Conservation (phyloP, 2,113 vertebrate genomes). For the Gallinago media region DNA sequence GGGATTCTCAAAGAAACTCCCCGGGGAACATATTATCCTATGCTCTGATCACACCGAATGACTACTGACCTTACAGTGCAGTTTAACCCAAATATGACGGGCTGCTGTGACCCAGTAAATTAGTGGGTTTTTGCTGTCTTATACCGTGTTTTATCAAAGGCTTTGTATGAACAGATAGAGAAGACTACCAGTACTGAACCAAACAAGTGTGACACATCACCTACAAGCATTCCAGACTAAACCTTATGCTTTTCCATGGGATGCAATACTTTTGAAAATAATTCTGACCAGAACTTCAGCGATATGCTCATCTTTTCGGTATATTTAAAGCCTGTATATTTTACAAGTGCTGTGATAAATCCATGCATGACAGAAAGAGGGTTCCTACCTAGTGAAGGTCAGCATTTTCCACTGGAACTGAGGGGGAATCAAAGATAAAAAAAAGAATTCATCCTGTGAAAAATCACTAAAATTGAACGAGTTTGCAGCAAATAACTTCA, state of each 20-base stretch:
- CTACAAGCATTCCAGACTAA: neutral
- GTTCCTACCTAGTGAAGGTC: neutral
- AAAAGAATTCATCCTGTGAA: neutral
- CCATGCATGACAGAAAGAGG: neutral
- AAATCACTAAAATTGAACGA: neutral
- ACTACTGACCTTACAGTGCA: neutral
- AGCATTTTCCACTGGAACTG: neutral
- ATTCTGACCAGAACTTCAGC: neutral
- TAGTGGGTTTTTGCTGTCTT: neutral
- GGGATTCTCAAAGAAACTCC: neutral
- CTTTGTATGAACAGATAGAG: neutral
- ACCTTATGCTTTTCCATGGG: neutral
- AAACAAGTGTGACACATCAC: neutral
- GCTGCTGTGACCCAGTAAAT: neutral
- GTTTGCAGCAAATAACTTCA: neutral
- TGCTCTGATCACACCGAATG: neutral
- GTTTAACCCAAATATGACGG: neutral
- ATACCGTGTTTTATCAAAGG: neutral
- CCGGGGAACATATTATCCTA: neutral
- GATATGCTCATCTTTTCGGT: neutral
- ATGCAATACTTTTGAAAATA: neutral
- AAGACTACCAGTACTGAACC: neutral
- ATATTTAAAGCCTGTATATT: neutral
- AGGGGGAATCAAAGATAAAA: neutral
- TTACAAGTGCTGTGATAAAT: neutral